A percentile compares a stretch with the other conserved stretches of the same genome.
Evolutionary conservation across 2,797 vertebrate species (phyloP).

Genomic region (Leuciscus waleckii): DNA sequence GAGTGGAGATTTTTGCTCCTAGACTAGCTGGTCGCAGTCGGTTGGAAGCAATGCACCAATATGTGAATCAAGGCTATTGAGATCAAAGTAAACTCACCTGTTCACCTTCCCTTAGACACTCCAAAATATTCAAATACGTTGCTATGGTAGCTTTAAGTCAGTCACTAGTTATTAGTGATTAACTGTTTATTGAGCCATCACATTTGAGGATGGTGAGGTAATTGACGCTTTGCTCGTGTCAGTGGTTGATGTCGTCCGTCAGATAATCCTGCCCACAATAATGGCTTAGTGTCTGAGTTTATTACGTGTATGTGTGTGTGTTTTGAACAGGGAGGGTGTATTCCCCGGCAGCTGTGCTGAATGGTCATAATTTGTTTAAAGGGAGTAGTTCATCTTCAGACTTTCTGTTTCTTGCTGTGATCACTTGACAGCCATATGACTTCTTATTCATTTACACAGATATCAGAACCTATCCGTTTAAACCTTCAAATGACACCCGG

Average conservation of each 20-base stretch:
- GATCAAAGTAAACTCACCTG: conserved; percentile 9
- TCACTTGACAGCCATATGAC: conserved; percentile 30
- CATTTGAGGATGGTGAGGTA: conserved; percentile 24
- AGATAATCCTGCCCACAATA: conserved; percentile 24
- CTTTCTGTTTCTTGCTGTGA: conserved; percentile 53
- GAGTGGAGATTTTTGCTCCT: background rate
- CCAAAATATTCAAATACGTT: conserved; percentile 24
- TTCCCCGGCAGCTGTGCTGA: conserved; percentile 26
- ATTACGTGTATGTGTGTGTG: conserved; percentile 13
- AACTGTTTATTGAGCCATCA: background rate
- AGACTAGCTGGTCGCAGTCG: background rate
- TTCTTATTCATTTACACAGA: background rate
- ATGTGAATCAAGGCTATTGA: conserved; percentile 4
- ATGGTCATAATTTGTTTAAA: conserved; percentile 69
- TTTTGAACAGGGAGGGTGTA: conserved; percentile 61
- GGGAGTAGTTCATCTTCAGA: conserved; percentile 61
- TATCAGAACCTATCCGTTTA: conserved; percentile 14
- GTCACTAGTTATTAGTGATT: conserved; percentile 26
- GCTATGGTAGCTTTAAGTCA: background rate
- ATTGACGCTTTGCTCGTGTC: conserved; percentile 27
- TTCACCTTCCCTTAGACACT: conserved; percentile 11
- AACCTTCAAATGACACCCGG: background rate
- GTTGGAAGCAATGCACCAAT: background rate
- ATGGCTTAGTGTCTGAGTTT: background rate
- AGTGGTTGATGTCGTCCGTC: conserved; percentile 3